Evolutionary conservation across 2,888 invertebrate genomes (phyloP).

Genomic region (Anorthoa munda): DNA sequence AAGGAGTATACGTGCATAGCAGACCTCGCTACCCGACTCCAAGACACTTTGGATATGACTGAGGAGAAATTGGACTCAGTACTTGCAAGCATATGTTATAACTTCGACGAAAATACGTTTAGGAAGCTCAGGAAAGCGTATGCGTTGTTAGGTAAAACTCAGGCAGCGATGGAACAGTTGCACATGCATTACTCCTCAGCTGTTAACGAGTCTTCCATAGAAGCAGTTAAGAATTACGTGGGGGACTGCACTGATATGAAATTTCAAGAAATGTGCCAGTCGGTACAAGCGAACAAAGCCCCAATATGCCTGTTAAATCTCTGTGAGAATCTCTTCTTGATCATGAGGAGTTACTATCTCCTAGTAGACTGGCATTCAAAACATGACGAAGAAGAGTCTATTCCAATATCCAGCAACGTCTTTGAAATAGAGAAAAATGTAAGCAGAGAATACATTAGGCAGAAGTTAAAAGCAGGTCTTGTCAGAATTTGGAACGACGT

Average conservation of each 20-base stretch:
- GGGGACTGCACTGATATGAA: constrained; percentile 84
- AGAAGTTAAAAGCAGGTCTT: constrained; percentile 97
- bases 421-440: constrained; percentile 92
- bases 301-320: constrained; percentile 95
- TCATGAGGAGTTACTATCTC: constrained; percentile 95
- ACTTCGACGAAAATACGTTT: constrained; percentile 95
- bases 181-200: constrained; percentile 98
- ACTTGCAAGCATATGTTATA: constrained; percentile 94
- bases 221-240: constrained; percentile 90
- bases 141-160: constrained; percentile 96
- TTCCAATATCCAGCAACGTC: constrained; percentile 76
- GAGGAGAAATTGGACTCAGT: constrained; percentile 98
- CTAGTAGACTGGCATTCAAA: constrained; percentile 94
- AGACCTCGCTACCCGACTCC: constrained; percentile 95
- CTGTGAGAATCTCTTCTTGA: constrained; percentile 96
- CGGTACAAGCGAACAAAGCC: constrained; percentile 83
- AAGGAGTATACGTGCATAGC: constrained; percentile 98
- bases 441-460: constrained; percentile 95
- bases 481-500: constrained; percentile 98
- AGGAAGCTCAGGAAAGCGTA: constrained; percentile 97
- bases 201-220: constrained; percentile 95
- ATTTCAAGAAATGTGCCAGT: constrained; percentile 95
- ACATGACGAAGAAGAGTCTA: constrained; percentile 81
- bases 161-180: constrained; percentile 98
- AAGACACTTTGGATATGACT: constrained; percentile 97